phyloP scores from a whole-genome alignment of 2,113 vertebrate species.

The Odocoileus hemionus region DNA sequence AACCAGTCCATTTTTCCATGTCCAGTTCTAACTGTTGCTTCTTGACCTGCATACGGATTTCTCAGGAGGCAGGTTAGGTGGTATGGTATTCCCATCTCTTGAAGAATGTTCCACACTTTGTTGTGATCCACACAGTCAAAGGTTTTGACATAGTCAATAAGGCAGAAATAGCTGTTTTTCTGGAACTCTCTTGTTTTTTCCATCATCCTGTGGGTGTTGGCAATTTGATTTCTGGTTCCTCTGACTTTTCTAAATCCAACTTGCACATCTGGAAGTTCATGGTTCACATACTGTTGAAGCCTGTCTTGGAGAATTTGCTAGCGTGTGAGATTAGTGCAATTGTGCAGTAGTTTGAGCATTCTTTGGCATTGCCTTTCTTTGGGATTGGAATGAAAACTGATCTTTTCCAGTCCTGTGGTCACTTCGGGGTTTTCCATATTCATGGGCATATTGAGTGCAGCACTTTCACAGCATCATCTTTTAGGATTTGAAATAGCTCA shows the following conservation, averaged over 20 bases:
- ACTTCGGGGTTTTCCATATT: background rate
- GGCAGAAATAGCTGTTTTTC: background rate
- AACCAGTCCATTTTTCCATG: background rate
- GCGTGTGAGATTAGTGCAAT: background rate
- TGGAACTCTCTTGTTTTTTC: background rate
- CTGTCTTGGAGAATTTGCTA: background rate
- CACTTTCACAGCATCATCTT: background rate
- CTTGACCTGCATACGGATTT: background rate
- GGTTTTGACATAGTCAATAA: background rate
- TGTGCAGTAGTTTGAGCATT: background rate
- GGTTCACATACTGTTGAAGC: background rate
- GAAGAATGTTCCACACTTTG: background rate
- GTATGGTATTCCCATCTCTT: background rate
- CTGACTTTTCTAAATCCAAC: background rate
- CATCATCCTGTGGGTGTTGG: background rate
- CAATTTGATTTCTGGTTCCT: background rate
- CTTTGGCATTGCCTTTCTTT: background rate
- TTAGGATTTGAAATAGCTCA: background rate
- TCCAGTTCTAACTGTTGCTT: background rate
- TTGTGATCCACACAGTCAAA: background rate
- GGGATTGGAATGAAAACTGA: background rate
- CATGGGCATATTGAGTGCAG: background rate
- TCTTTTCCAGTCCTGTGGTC: background rate
- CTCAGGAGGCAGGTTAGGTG: background rate
- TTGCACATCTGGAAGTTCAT: background rate